Evolutionary conservation across 1,140 invertebrate genomes (phyloP), one percentile per base, ranked within the genome.

Genomic region (Drosophila navojoa): DNA sequence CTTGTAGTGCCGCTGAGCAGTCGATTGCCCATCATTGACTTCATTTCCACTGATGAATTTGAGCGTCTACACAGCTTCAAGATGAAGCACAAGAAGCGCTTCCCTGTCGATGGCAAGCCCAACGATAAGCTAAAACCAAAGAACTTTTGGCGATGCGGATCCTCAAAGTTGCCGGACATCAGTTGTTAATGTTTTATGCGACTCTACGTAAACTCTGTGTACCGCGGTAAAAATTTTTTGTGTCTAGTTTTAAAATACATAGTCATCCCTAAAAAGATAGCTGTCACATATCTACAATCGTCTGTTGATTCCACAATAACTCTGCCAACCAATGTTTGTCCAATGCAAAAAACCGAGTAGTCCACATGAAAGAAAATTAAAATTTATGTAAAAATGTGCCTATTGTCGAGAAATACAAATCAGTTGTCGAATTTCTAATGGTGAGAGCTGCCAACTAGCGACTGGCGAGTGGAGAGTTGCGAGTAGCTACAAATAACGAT

Each of bases 41-140:
- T 79, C 13, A 86, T 82, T 11, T 86, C 82, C 9, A 87, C 82
- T 15, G 63, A 71, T n/a, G 82, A 87, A 32, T 86, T 86, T n/a
- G 68, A 76, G 3, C 71, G 50, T 2, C 71, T 82, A 72, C 47
- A 40, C 10, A 19, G 10, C 6, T 3, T 0, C 19, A n/a, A 44
- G 13, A 62, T 44, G 10, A 42, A 64, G 15, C 45, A 5, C 4
- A 1, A 44, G 2, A 58, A 52, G n/a, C 61, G 42, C 2, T 15
- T 44, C 5, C 1, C 38, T 16, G 40, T 44, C 16, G 10, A 19
- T 16, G 42, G 5, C 15, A 9, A 15, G n/a, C 5, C 19, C 15
- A 25, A 16, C 53, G 27, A 74, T 60, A 72, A 50, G 53, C 45
- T 55, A 35, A 19, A 44, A 44, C 3, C 27, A 10, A 59, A 42